Evolutionary conservation across 2,113 vertebrate species (phyloP), one percentile per base, ranked within the genome.

Genomic region (Phalacrocorax carbo): DNA sequence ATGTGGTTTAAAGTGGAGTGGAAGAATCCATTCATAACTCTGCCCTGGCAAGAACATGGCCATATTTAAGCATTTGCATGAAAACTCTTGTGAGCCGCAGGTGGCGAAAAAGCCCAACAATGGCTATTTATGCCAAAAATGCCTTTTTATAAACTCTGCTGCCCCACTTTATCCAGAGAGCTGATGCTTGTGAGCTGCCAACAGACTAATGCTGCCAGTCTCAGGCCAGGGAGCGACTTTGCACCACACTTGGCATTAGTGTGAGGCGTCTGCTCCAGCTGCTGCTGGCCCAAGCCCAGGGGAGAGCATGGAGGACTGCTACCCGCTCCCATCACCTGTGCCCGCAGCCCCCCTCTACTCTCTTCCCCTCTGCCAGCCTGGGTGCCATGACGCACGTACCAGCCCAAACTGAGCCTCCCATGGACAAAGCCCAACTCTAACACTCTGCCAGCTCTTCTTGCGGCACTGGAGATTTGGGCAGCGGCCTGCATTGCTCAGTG

Each of bases 291-390:
- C 2, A 7, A 58, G 36, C 13, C 30, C 80, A 0, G 1, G 7
- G 44, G 34, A 36, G 17, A 15, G 12, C 1, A 0, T 29, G 30
- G n/a, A 38, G 32, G 34, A 55, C 40, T 65, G 7, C 44, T 46
- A 36, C 40, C 42, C 0, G 0, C 48, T 40, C 54, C 54, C 60
- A 21, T 21, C 34, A 18, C 49, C 29, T 17, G 25, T 7, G 4
- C 42, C 46, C 0, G 0, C 42, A 30, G 49, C 17, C 29, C 25
- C 19, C 19, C 7, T 0, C 38, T 1, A 1, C 27, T 2, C 58
- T 15, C 21, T 26, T 18, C 44, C 15, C 32, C 18, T 11, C 36
- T 22, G 30, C 46, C 80, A 83, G 46, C 52, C 71, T 19, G 51
- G 29, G 26, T 38, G 32, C 78, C 0, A 2, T 12, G 42, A 57